phyloP scores from a whole-genome alignment of 2,888 invertebrate genomes.

The Euzophera pinguis region DNA sequence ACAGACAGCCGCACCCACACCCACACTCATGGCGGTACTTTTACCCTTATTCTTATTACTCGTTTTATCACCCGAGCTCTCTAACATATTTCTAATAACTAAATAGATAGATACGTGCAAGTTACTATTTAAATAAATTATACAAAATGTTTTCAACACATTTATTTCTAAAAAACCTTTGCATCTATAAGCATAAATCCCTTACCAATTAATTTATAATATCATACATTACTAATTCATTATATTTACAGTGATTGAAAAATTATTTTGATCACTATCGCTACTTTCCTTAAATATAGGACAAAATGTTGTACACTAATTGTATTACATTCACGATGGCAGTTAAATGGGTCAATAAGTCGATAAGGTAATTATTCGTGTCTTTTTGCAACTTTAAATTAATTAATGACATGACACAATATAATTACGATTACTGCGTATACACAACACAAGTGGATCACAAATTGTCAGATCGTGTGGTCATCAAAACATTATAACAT shows the following conservation, averaged over 20 bases:
- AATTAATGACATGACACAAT: conserved; percentile 30
- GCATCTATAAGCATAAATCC: conserved; percentile 47
- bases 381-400: conserved; percentile 30
- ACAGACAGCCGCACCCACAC: conserved; percentile 43
- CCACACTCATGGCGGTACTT: conserved; percentile 3
- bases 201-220: conserved; percentile 40
- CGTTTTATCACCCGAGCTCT: conserved; percentile 54
- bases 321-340: conserved; percentile 38
- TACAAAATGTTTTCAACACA: conserved; percentile 31
- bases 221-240: conserved; percentile 40
- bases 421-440: conserved; percentile 19
- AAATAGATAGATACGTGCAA: neutral
- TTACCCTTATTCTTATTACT: conserved; percentile 16
- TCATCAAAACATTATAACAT: conserved; percentile 22
- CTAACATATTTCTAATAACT: conserved; percentile 52
- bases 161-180: conserved; percentile 58
- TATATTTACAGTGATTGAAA: conserved; percentile 40
- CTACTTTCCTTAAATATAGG: conserved; percentile 30
- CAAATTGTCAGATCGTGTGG: conserved; percentile 6
- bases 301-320: conserved; percentile 44
- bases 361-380: conserved; percentile 28
- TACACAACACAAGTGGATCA: conserved; percentile 15
- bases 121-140: conserved; percentile 15
- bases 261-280: conserved; percentile 28
- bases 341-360: conserved; percentile 32